Evolutionary conservation across 2,888 invertebrate species (phyloP), one percentile per base, ranked within the genome.

Genomic region (Troglohyphantes excavatus): DNA sequence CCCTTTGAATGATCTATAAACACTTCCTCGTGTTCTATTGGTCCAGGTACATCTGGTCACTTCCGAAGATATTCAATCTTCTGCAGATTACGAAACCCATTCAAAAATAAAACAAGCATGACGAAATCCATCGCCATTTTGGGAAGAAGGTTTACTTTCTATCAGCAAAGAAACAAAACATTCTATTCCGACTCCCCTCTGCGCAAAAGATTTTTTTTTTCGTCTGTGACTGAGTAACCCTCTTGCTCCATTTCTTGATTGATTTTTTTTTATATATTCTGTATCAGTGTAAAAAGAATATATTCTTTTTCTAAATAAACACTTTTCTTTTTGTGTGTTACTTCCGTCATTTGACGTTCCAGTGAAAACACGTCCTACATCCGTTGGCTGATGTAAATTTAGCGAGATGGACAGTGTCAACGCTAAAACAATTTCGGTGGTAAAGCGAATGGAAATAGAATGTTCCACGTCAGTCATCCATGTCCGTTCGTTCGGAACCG

Each of bases 321-420:
- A 17, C 13, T 46, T 17, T 46, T 17, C 46, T 46, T 46, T 39
- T 17, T 46, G 46, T 46, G 19, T 6, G 9, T 46, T 23, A 46
- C 65, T 78, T 78, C 78, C 78, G 78, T 39, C 78, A 78, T 23
- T n/a, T 63, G 78, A 78, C 23, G 78, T 39, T 33, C 23, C 26
- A 43, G 63, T 63, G 78, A 65, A 78, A 78, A 63, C 78, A 78
- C n/a, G 78, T 21, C 78, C 78, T 39, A 63, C 29, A 78, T 78
- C 23, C 39, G 39, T 78, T 26, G 9, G 23, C 23, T 7, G 26
- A 21, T 13, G 2, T 46, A 46, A 13, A 17, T 46, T 17, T 46
- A 46, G 46, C 46, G 17, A 17, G 46, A 46, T 46, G 13, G 46
- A 46, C 46, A 17, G 13, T 46, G 46, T 9, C 11, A 46, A 9